Evolutionary conservation across 2,113 vertebrate genomes (phyloP).

Genomic region (Rhodinocichla rosea): DNA sequence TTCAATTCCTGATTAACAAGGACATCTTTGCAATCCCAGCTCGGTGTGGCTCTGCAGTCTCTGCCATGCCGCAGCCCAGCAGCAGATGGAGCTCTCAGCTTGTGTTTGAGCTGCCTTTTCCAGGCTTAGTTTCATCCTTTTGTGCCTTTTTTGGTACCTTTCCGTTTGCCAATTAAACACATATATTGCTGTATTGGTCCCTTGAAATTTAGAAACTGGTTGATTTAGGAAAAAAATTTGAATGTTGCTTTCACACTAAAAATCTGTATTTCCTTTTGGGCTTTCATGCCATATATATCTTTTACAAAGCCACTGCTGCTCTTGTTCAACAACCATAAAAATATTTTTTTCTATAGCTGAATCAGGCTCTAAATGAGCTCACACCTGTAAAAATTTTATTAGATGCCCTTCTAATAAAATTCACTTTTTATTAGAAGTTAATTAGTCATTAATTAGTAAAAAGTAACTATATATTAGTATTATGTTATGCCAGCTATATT

Average conservation of each 20-base stretch:
- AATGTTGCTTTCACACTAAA: background rate
- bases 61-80: background rate
- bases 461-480: background rate
- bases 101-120: background rate
- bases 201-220: background rate
- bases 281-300: fast-evolving
- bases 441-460: background rate
- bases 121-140: fast-evolving
- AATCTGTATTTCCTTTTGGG: fast-evolving
- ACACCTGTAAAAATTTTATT: background rate
- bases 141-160: background rate
- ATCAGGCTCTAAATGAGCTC: background rate
- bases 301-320: background rate
- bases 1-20: background rate
- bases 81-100: conserved; percentile 64
- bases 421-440: background rate
- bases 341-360: fast-evolving
- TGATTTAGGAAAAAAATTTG: background rate
- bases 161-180: fast-evolving
- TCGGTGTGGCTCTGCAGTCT: fast-evolving
- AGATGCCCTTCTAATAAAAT: background rate
- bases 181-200: no score
- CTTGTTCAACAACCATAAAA: background rate
- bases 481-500: background rate
- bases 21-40: background rate